These are phyloP conservation scores for Adelphocoris suturalis DNA, from an alignment of 2,888 invertebrate species.

Conservation along the genomic window DNA sequence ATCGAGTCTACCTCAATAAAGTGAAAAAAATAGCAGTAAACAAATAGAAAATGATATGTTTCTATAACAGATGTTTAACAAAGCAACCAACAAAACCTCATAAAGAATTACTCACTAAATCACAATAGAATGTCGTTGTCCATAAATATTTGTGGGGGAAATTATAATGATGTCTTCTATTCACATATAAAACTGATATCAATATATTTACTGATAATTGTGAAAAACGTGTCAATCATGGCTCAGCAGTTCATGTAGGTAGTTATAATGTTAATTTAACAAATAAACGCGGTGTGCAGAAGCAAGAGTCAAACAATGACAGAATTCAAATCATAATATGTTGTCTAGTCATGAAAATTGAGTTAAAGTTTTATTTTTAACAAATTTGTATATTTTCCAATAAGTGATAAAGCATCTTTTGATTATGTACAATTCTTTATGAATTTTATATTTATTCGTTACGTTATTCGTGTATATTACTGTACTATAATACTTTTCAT, in stretches of 20 bases:
- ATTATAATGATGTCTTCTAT: no score
- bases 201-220: neutral
- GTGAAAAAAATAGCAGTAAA: slow-evolving; percentile 50
- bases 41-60: neutral
- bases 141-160: neutral
- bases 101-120: slow-evolving; percentile 5
- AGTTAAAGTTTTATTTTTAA: slow-evolving; percentile 20
- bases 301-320: slow-evolving; percentile 24
- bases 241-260: neutral
- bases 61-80: slow-evolving; percentile 24
- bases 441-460: slow-evolving; percentile 21
- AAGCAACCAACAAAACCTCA: slow-evolving; percentile 58
- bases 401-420: slow-evolving; percentile 13
- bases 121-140: neutral
- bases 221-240: neutral
- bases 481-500: neutral
- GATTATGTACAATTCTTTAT: slow-evolving; percentile 35
- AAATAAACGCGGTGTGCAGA: slow-evolving; percentile 43
- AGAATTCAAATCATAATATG: slow-evolving; percentile 51
- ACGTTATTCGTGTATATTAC: slow-evolving; percentile 26
- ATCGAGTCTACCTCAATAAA: slow-evolving; percentile 64
- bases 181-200: no score
- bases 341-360: slow-evolving; percentile 51
- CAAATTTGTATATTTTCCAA: slow-evolving; percentile 34
- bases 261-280: neutral